These are phyloP conservation scores for Desmodus rotundus DNA, from an alignment of 2,113 vertebrate species.

Conservation along the genomic window DNA sequence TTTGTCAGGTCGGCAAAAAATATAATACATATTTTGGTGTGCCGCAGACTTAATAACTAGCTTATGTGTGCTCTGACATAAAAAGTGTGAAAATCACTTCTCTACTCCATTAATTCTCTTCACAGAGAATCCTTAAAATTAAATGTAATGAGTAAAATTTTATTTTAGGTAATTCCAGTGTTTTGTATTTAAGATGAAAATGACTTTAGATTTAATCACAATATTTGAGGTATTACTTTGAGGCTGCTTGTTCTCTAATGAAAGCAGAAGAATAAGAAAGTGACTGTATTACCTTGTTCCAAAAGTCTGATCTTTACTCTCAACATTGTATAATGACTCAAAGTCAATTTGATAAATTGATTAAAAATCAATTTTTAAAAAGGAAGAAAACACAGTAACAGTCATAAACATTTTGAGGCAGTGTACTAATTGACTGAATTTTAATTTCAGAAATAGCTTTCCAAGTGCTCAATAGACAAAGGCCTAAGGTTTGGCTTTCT, in stretches of 20 bases:
- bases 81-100: neutral
- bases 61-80: neutral
- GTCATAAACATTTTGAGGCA: neutral
- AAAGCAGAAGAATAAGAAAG: neutral
- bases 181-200: neutral
- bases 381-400: neutral
- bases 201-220: neutral
- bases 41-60: neutral
- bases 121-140: neutral
- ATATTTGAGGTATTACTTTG: neutral
- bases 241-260: neutral
- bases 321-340: neutral
- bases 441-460: conserved; percentile 31
- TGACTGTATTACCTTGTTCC: neutral
- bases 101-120: neutral
- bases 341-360: neutral
- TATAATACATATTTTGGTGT: neutral
- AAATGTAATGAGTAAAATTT: neutral
- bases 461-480: neutral
- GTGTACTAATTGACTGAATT: neutral
- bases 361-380: neutral
- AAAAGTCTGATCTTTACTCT: neutral
- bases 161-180: neutral
- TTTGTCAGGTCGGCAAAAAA: neutral
- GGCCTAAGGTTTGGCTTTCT: conserved; percentile 3